Evolutionary conservation across 2,888 invertebrate genomes (phyloP), one percentile per base, ranked within the genome.

Genomic region (Phengaris arion): DNA sequence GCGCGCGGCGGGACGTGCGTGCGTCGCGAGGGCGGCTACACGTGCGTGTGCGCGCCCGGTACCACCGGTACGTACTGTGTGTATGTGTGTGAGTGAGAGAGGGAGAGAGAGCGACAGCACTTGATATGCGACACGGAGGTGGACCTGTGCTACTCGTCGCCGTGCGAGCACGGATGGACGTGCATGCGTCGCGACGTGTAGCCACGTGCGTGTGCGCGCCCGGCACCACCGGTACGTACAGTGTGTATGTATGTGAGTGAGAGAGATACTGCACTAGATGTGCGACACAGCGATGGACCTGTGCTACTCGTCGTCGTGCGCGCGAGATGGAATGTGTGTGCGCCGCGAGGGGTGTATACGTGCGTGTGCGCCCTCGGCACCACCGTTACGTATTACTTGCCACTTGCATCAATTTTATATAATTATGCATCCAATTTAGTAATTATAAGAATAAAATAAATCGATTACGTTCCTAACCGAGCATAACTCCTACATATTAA

Each of bases 51-150:
- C 87, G 89, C 94, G 0, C 86, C 95, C 0, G 96, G 96, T 0
- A 98, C 95, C 83, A 97, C 97, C 9, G 98, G 98, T 94, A 85
- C 85, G 83, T 64, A 68, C 12, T 35, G 1, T 8, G 22, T 59
- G 10, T 3, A 13, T 22, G 64, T 6, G 12, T 64, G 10, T 3
- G 59, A 22, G 59, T 12, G 57, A 57, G 57, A 57, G 57, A 22
- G 22, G 9, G 6, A 64, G 22, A 22, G 22, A 22, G 22, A 22
- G 77, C 95, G 96, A 79, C 97, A 98, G 81, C 97, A 98, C 85
- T 98, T 98, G 86, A 94, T 98, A 81, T 99, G 99, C 85, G 99
- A 99, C 85, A 98, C 98, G 0, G 99, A 99, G 89, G 98, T 99
- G 2, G 98, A 99, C 89, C 94, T 99, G 1, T 99, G 99, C 86